phyloP scores from a whole-genome alignment of 2,113 vertebrate species.

The Calonectris borealis region DNA sequence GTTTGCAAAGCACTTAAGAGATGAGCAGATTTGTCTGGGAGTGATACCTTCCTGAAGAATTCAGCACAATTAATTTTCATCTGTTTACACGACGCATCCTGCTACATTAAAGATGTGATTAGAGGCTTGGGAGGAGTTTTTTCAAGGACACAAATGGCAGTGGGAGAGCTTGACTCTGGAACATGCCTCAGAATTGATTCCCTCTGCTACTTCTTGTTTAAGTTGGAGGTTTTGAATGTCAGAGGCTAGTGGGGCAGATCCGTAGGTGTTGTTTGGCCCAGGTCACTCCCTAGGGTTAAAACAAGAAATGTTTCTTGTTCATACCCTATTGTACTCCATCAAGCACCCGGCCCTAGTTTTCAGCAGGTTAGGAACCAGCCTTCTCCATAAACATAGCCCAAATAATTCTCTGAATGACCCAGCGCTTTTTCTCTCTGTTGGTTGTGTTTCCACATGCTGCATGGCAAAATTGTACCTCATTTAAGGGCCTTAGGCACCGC shows the following conservation, averaged over 20 bases:
- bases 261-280: background rate
- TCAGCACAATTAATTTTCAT: background rate
- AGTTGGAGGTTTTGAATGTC: background rate
- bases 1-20: background rate
- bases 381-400: background rate
- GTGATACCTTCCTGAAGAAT: background rate
- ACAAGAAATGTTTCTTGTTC: background rate
- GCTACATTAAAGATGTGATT: background rate
- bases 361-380: background rate
- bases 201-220: background rate
- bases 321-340: fast-evolving
- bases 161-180: background rate
- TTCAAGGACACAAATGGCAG: background rate
- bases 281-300: background rate
- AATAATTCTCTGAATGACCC: background rate
- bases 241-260: background rate
- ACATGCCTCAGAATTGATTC: fast-evolving
- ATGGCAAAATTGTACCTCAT: background rate
- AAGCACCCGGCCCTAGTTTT: background rate
- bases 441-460: background rate
- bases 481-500: background rate
- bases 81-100: background rate
- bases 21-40: background rate
- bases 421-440: background rate
- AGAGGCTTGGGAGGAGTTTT: background rate